Conservation (phyloP, 2,888 invertebrate genomes). For the Melanargia galathea region DNA sequence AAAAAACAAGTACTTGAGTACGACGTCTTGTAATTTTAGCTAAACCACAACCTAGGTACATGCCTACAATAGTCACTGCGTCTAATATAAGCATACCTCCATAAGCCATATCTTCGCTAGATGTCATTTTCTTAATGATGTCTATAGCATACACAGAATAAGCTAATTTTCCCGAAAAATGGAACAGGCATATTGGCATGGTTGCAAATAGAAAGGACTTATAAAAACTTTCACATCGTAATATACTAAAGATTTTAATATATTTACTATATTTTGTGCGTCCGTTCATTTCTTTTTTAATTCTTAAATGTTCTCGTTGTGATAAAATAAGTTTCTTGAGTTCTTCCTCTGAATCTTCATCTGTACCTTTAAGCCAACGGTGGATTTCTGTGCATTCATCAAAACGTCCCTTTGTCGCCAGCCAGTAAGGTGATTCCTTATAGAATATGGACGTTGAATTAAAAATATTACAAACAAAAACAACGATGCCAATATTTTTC, state of each 20-base stretch:
- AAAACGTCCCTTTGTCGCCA: slow-evolving; percentile 38
- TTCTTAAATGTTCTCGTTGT: slow-evolving; percentile 29
- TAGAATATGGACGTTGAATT: slow-evolving; percentile 32
- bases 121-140: slow-evolving; percentile 29
- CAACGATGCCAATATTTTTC: slow-evolving; percentile 37
- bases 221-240: slow-evolving; percentile 31
- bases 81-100: slow-evolving; percentile 32
- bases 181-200: slow-evolving; percentile 15
- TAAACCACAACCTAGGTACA: slow-evolving; percentile 45
- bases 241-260: slow-evolving; percentile 5
- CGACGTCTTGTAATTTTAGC: slow-evolving; percentile 45
- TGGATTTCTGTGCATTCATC: slow-evolving; percentile 38
- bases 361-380: slow-evolving; percentile 39
- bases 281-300: not conserved
- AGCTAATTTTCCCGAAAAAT: slow-evolving; percentile 27
- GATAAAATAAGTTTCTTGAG: slow-evolving; percentile 31
- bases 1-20: slow-evolving; percentile 42
- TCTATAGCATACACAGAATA: slow-evolving; percentile 28
- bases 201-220: slow-evolving; percentile 23
- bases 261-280: not conserved
- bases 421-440: slow-evolving; percentile 41
- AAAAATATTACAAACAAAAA: slow-evolving; percentile 31
- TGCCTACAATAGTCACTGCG: slow-evolving; percentile 42
- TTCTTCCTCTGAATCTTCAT: slow-evolving; percentile 32
- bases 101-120: slow-evolving; percentile 26